These are phyloP conservation scores for Bolinopsis microptera DNA, from an alignment of 37 sponge, comb jelly and placozoan genomes.

Conservation along the genomic window DNA sequence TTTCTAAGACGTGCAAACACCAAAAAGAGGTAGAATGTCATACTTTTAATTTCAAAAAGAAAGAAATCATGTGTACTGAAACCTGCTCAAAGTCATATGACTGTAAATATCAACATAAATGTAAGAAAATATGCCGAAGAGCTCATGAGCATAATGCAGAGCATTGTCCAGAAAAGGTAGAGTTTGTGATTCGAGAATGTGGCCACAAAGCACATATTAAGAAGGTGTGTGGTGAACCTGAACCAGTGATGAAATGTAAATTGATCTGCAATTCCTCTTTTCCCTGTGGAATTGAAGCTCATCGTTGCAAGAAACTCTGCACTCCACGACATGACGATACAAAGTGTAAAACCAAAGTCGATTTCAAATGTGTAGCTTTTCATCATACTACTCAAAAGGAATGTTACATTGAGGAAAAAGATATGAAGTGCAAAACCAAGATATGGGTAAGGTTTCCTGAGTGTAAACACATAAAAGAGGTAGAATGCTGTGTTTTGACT, in stretches of 20 bases:
- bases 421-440: constrained; percentile 67
- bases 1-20: constrained; percentile 70
- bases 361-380: constrained; percentile 68
- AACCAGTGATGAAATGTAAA: constrained; percentile 19
- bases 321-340: constrained; percentile 22
- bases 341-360: not conserved
- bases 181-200: not conserved
- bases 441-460: constrained; percentile 66
- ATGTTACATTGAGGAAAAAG: constrained; percentile 70
- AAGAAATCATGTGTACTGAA: not conserved
- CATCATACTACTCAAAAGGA: constrained; percentile 73
- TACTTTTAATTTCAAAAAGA: not conserved
- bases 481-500: constrained; percentile 65
- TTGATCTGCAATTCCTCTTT: not conserved
- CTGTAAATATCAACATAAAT: not conserved
- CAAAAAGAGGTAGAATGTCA: constrained; percentile 63
- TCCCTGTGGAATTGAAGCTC: constrained; percentile 26
- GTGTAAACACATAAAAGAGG: constrained; percentile 70
- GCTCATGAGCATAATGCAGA: not conserved
- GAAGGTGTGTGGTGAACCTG: not conserved
- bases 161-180: not conserved
- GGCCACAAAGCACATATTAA: not conserved
- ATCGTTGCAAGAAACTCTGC: constrained; percentile 46
- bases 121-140: not conserved
- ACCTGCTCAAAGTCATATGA: not conserved